Conservation (phyloP, 2,888 invertebrate genomes). For the Catonia carolina region DNA sequence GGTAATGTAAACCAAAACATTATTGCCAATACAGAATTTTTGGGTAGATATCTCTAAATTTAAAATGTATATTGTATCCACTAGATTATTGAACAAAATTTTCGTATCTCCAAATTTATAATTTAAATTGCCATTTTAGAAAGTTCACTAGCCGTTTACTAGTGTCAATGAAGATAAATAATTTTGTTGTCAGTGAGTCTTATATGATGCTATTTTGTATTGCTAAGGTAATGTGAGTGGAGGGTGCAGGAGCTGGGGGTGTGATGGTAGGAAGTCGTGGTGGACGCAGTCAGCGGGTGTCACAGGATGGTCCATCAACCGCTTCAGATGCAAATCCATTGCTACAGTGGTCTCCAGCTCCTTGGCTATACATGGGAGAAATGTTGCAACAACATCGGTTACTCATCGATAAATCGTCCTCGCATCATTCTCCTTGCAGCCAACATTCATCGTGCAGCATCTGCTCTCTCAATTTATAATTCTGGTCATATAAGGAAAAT, state of each 20-base stretch:
- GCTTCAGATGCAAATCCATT: constrained; percentile 19
- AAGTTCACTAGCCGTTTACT: no score
- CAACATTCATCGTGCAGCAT: constrained; percentile 36
- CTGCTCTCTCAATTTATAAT: constrained; percentile 37
- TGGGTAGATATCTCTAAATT: no score
- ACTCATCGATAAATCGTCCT: constrained; percentile 29
- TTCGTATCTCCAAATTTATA: no score
- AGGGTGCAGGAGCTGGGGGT: constrained; percentile 43
- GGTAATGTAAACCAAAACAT: no score
- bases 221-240: constrained; percentile 50
- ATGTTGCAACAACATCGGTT: constrained; percentile 34
- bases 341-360: constrained; percentile 28
- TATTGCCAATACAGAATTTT: no score
- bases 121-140: no score
- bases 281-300: constrained; percentile 27
- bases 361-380: constrained; percentile 36
- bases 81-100: no score
- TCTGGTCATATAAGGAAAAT: no score
- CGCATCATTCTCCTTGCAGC: constrained; percentile 31
- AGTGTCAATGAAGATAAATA: no score
- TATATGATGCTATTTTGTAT: no score
- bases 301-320: constrained; percentile 8
- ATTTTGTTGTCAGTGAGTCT: no score
- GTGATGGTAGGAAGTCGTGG: constrained; percentile 26
- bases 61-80: no score